phyloP scores from a whole-genome alignment of 2,113 vertebrate species.

The Ammodytes marinus region DNA sequence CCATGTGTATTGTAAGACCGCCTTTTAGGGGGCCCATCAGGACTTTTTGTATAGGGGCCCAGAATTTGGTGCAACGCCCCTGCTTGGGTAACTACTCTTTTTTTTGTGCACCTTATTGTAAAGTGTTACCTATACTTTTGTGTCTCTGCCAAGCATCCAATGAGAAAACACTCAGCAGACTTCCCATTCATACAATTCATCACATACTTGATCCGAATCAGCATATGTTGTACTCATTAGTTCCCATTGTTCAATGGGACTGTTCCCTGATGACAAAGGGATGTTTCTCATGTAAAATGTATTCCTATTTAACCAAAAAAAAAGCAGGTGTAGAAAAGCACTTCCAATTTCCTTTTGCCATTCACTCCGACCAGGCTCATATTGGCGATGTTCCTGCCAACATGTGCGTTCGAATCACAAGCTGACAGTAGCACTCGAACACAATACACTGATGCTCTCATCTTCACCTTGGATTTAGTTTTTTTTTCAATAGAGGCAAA shows the following conservation, averaged over 20 bases:
- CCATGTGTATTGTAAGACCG: no score
- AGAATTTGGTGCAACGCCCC: no score
- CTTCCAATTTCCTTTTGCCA: slow-evolving; percentile 46
- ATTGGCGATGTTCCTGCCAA: slow-evolving; percentile 33
- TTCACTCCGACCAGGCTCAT: slow-evolving; percentile 50
- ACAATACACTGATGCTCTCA: slow-evolving; percentile 34
- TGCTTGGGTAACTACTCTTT: no score
- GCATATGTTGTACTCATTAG: slow-evolving; percentile 16
- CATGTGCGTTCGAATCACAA: slow-evolving; percentile 40
- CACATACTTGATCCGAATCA: neutral
- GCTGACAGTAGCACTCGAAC: slow-evolving; percentile 25
- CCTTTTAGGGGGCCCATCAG: no score
- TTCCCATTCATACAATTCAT: slow-evolving; percentile 20
- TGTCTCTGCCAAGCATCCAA: neutral
- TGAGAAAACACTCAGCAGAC: neutral
- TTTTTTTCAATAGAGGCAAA: slow-evolving; percentile 13
- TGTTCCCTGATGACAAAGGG: slow-evolving; percentile 23
- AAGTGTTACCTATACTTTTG: no score
- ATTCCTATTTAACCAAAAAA: slow-evolving; percentile 7
- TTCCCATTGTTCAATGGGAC: neutral
- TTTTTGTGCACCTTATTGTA: no score
- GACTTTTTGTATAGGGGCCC: no score
- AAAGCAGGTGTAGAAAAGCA: slow-evolving; percentile 38
- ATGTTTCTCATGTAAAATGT: slow-evolving; percentile 22
- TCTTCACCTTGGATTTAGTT: slow-evolving; percentile 49